Percentiles rank a stretch among this genome's conserved stretches.
phyloP scores from a whole-genome alignment of 1,140 invertebrate species.

The Drosophila suzukii region DNA sequence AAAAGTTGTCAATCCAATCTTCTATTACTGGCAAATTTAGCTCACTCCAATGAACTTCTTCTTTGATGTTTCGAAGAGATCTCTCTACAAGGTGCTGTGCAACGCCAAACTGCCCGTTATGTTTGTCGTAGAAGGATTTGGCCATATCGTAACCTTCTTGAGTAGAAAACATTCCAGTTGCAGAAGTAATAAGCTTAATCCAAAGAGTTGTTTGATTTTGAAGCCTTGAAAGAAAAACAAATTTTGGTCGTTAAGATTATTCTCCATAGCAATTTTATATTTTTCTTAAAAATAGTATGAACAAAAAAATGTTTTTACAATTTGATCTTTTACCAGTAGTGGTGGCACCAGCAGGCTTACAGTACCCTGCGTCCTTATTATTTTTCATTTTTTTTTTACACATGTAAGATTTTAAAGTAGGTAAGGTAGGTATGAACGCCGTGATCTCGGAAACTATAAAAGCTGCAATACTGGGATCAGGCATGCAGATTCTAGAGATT shows the following conservation, averaged over 20 bases:
- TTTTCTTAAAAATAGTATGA: too few species aligned
- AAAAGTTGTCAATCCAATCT: constrained; percentile 87
- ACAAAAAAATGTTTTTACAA: too few species aligned
- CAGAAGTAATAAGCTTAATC: constrained; percentile 89
- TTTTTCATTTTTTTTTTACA: too few species aligned
- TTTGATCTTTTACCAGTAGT: too few species aligned
- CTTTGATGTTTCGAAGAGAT: constrained; percentile 88
- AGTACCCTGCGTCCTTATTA: too few species aligned
- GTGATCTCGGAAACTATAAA: too few species aligned
- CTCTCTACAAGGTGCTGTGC: constrained; percentile 88
- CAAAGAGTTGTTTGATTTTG: constrained; percentile 88
- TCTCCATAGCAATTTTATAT: too few species aligned
- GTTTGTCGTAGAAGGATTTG: constrained; percentile 86
- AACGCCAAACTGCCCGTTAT: constrained; percentile 87
- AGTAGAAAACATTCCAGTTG: constrained; percentile 89
- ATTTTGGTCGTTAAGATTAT: background rate
- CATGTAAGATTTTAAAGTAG: too few species aligned
- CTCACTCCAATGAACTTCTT: constrained; percentile 89
- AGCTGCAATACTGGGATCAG: too few species aligned
- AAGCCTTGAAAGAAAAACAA: constrained; percentile 85
- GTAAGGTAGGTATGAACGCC: too few species aligned
- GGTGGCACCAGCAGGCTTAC: too few species aligned
- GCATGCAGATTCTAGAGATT: too few species aligned
- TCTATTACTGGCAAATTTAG: constrained; percentile 89
- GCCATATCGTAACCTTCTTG: constrained; percentile 89